These are phyloP conservation scores for Zosterops hypoxanthus DNA, from an alignment of 2,113 vertebrate species.

Conservation along the genomic window DNA sequence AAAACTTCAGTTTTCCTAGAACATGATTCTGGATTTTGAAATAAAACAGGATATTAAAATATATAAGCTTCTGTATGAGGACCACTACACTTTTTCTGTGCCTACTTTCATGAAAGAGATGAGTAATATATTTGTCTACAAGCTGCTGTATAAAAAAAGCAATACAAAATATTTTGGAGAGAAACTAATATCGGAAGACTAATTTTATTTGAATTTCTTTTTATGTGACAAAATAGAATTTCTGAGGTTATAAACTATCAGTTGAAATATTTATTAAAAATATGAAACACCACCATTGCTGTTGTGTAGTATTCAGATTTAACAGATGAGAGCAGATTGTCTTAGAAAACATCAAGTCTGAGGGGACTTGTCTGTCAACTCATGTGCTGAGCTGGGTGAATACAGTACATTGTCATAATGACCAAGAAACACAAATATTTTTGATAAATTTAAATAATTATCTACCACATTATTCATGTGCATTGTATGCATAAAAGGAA, in stretches of 20 bases:
- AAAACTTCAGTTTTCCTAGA: background rate
- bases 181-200: background rate
- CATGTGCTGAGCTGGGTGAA: background rate
- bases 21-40: background rate
- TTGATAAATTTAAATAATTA: background rate
- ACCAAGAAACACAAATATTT: background rate
- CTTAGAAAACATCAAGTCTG: background rate
- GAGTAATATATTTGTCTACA: background rate
- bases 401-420: background rate
- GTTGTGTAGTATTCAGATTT: background rate
- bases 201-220: background rate
- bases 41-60: background rate
- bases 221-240: background rate
- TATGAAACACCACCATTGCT: background rate
- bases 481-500: background rate
- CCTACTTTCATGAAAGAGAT: background rate
- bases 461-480: background rate
- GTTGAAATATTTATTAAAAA: constrained; percentile 27
- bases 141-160: background rate
- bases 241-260: background rate
- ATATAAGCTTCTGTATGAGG: background rate
- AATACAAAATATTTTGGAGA: background rate
- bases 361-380: background rate
- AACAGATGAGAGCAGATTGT: constrained; percentile 16
- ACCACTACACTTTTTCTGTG: background rate